phyloP scores from a whole-genome alignment of 1,140 invertebrate genomes.

The Carcinoscorpius rotundicauda region DNA sequence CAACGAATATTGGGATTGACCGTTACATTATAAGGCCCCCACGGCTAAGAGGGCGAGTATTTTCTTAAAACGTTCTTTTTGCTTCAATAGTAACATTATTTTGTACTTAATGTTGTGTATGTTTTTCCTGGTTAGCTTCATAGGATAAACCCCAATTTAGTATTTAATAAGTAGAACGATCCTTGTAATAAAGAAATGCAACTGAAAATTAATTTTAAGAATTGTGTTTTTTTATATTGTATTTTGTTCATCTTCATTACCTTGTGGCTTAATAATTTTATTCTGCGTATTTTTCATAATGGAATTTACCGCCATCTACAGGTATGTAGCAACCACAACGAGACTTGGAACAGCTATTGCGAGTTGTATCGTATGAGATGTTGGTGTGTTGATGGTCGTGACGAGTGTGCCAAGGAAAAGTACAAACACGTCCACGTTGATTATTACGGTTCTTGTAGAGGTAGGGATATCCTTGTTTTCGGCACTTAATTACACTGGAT shows the following conservation, averaged over 20 bases:
- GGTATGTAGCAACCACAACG: constrained; percentile 87
- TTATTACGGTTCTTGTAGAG: constrained; percentile 53
- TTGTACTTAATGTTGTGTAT: background rate
- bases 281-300: no score
- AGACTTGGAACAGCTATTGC: constrained; percentile 86
- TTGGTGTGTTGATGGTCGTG: constrained; percentile 59
- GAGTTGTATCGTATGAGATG: constrained; percentile 81
- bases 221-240: constrained; percentile 9
- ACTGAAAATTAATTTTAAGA: background rate
- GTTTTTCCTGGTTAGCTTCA: background rate
- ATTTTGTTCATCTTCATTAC: constrained; percentile 11
- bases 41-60: background rate
- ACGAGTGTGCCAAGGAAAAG: constrained; percentile 54
- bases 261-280: background rate
- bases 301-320: constrained; percentile 25
- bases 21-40: no score
- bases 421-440: constrained; percentile 84
- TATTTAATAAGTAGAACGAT: background rate
- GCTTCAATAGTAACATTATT: constrained; percentile 3
- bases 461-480: constrained; percentile 11
- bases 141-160: background rate
- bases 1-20: no score
- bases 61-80: constrained; percentile 2
- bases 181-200: no score
- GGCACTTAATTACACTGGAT: no score